phyloP scores from a whole-genome alignment of 2,797 vertebrate species.

The Bothrops alternatus region DNA sequence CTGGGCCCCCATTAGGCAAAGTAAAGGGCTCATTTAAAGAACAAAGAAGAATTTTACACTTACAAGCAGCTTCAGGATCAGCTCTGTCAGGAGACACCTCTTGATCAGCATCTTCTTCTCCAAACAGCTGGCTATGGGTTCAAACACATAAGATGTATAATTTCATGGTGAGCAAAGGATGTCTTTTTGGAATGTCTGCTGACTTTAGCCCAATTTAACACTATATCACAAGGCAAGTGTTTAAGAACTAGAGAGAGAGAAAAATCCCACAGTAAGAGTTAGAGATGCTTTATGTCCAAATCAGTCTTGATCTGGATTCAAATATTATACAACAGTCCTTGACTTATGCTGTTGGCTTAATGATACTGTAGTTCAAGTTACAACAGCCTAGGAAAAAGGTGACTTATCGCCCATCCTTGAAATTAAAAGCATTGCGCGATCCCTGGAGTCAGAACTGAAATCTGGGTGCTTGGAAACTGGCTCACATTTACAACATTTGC shows the following conservation, averaged over 20 bases:
- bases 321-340: not conserved
- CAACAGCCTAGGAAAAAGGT: not conserved
- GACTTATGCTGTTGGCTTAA: not conserved
- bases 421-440: not conserved
- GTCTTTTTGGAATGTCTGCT: too few relatives aligned
- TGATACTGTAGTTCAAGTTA: not conserved
- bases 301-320: not conserved
- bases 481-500: not conserved
- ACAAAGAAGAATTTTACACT: conserved; percentile 64
- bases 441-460: not conserved
- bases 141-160: conserved; percentile 36
- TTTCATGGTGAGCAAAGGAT: not conserved
- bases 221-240: not conserved
- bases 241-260: not conserved
- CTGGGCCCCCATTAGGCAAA: not conserved
- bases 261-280: not conserved
- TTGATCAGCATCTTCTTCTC: conserved; percentile 97
- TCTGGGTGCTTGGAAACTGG: not conserved
- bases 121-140: conserved; percentile 87
- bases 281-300: not conserved
- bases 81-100: conserved; percentile 98
- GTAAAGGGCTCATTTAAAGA: not conserved
- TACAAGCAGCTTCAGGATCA: conserved; percentile 94
- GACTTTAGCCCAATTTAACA: not conserved
- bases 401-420: not conserved